Conservation (phyloP, 1,140 invertebrate species). For the Temnothorax curvispinosus region DNA sequence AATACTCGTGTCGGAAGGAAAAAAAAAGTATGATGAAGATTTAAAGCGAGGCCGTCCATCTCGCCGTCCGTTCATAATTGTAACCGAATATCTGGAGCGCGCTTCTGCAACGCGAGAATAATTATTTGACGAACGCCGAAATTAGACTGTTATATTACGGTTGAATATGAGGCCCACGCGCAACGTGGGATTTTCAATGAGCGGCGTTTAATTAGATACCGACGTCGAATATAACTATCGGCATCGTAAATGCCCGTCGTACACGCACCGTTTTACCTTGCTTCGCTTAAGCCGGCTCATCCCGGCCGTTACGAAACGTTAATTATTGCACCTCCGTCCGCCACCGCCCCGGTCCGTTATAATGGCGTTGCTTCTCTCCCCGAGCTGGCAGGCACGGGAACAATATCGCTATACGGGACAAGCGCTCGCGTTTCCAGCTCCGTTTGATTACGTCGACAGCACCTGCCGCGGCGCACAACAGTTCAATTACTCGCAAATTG, state of each 20-base stretch:
- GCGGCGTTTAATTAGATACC: constrained; percentile 29
- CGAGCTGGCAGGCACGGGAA: background rate
- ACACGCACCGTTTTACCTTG: constrained; percentile 25
- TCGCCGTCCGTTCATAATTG: background rate
- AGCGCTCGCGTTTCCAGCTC: background rate
- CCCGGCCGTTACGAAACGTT: constrained; percentile 10
- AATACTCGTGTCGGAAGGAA: background rate
- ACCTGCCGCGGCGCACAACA: background rate
- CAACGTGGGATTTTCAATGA: constrained; percentile 9
- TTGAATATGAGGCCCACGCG: background rate
- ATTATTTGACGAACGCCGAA: constrained; percentile 1
- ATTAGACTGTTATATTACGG: background rate
- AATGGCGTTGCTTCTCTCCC: background rate
- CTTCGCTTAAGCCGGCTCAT: constrained; percentile 15
- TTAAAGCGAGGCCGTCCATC: background rate
- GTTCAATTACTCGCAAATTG: constrained; percentile 3
- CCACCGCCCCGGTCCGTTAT: background rate
- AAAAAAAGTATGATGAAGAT: background rate
- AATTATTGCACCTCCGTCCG: background rate
- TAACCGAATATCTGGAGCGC: background rate
- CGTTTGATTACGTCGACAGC: constrained; percentile 12
- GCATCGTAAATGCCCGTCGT: constrained; percentile 1
- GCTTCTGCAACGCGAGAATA: background rate
- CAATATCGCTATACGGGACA: background rate
- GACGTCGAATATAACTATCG: constrained; percentile 24